A percentile compares a stretch with the other conserved stretches of the same genome.
Evolutionary conservation across 1,140 invertebrate species (phyloP).

Genomic region (Achroia grisella): DNA sequence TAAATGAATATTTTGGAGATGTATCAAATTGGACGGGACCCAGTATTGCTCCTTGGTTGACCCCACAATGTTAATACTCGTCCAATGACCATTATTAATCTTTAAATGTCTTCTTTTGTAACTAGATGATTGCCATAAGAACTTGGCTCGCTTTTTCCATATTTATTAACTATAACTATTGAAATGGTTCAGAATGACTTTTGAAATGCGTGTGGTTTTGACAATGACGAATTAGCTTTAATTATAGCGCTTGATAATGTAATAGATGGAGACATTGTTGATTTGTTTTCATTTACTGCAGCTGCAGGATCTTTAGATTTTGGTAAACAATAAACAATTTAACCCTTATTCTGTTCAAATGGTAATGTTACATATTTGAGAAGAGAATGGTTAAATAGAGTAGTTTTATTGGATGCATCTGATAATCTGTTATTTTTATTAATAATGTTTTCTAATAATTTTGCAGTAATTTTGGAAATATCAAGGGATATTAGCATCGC

Average conservation of each 20-base stretch:
- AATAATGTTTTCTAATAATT: no score
- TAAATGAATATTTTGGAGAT: neutral
- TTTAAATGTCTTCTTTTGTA: slow-evolving; percentile 49
- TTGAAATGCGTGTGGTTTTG: slow-evolving; percentile 22
- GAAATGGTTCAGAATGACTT: slow-evolving; percentile 23
- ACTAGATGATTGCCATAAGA: slow-evolving; percentile 22
- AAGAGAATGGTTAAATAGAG: no score
- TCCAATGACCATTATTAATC: slow-evolving; percentile 59
- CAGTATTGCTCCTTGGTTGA: slow-evolving; percentile 21
- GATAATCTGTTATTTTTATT: no score
- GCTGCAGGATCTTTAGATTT: no score
- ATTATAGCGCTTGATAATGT: slow-evolving; percentile 19
- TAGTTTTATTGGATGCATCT: no score
- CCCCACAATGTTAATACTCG: slow-evolving; percentile 41
- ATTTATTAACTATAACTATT: slow-evolving; percentile 23
- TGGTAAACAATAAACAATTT: no score
- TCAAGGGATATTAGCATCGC: no score
- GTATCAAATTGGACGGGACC: slow-evolving; percentile 1
- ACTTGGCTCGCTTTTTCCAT: slow-evolving; percentile 18
- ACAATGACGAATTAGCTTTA: slow-evolving; percentile 31
- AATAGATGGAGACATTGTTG: slow-evolving; percentile 2
- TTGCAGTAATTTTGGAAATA: no score
- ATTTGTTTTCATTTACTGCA: neutral
- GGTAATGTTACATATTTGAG: no score
- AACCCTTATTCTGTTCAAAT: no score